Conservation (phyloP, 35 echinoderm and acorn worm species). For the Ophiothrix spiculata region DNA sequence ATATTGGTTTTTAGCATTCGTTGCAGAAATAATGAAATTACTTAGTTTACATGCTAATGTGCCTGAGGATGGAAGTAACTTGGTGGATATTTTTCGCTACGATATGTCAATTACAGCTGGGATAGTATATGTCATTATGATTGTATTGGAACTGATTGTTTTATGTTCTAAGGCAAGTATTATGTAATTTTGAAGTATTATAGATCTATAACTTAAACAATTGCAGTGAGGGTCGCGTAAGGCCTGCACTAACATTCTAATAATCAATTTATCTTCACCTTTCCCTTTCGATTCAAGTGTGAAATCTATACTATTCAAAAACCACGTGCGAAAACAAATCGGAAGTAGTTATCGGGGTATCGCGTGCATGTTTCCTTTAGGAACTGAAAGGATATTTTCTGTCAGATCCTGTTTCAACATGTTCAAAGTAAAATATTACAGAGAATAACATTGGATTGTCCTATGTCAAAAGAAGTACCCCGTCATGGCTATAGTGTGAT, state of each 20-base stretch:
- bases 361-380: no score
- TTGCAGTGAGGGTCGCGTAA: no score
- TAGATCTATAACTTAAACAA: no score
- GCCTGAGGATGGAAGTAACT: not conserved
- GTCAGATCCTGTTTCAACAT: no score
- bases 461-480: no score
- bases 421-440: no score
- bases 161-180: not conserved
- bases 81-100: not conserved
- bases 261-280: not conserved
- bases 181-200: not conserved
- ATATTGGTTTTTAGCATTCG: not conserved
- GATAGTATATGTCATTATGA: not conserved
- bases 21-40: not conserved
- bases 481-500: no score
- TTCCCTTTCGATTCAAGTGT: not conserved
- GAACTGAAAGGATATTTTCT: no score
- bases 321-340: not conserved
- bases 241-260: not conserved
- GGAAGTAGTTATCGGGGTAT: no score
- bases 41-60: not conserved
- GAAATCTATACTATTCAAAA: not conserved
- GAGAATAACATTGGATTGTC: no score
- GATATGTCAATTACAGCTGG: not conserved
- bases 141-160: not conserved